A percentile compares a stretch with the other conserved stretches of the same genome.
Conservation (phyloP, 1,140 invertebrate genomes). For the Drosophila melanica region DNA sequence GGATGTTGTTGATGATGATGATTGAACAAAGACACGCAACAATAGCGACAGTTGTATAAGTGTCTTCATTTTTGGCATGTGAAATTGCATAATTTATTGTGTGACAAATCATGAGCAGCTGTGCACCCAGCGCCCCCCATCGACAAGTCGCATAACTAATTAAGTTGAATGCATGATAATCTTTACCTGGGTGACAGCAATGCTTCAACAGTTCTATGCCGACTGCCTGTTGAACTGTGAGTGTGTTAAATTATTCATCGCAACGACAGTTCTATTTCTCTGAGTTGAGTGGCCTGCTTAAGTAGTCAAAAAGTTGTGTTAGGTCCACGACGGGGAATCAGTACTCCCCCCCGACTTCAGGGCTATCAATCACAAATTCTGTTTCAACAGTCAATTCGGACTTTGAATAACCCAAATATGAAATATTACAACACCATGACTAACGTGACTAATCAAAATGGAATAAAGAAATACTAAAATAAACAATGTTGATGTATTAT, state of each 20-base stretch:
- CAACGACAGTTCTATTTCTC: constrained; percentile 13
- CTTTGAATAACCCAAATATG: constrained; percentile 4
- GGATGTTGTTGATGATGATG: constrained; percentile 61
- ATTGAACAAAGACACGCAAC: constrained; percentile 78
- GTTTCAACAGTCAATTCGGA: background rate
- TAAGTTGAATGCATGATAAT: constrained; percentile 45
- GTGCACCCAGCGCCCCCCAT: background rate
- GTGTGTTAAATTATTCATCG: constrained; percentile 44
- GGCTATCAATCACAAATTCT: background rate
- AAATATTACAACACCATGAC: constrained; percentile 9
- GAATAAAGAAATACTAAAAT: background rate
- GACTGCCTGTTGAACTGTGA: constrained; percentile 43
- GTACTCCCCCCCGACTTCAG: background rate
- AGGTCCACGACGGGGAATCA: background rate
- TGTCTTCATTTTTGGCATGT: constrained; percentile 72
- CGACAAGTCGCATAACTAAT: constrained; percentile 61
- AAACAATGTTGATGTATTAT: background rate
- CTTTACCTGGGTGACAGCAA: constrained; percentile 29
- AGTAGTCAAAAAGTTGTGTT: constrained; percentile 24
- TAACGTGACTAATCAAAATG: constrained; percentile 11
- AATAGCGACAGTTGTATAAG: constrained; percentile 33
- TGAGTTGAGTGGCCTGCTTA: background rate
- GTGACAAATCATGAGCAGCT: constrained; percentile 74
- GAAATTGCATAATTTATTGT: constrained; percentile 82
- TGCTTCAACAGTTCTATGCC: constrained; percentile 9